Conservation (phyloP, 2,113 vertebrate genomes). For the Haemorhous mexicanus region DNA sequence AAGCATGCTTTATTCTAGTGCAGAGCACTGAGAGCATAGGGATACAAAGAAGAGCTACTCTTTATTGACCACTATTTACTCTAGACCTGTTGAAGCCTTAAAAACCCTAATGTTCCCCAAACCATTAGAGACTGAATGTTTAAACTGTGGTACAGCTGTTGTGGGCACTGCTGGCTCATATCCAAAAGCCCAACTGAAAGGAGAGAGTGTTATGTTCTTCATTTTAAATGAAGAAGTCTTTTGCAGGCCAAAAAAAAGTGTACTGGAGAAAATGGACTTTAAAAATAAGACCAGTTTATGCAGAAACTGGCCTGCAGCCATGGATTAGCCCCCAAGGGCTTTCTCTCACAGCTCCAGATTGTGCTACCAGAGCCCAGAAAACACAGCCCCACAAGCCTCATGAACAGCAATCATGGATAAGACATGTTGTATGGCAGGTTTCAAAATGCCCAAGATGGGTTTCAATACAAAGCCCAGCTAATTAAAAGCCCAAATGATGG, state of each 20-base stretch:
- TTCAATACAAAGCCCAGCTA: neutral
- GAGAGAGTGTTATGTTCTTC: constrained; percentile 65
- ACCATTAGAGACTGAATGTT: constrained; percentile 64
- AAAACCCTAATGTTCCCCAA: constrained; percentile 66
- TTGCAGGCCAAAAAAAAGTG: constrained; percentile 63
- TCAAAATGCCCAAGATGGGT: neutral
- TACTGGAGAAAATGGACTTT: constrained; percentile 59
- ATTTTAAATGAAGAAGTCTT: constrained; percentile 71
- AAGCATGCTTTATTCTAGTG: constrained; percentile 31
- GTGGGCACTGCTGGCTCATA: constrained; percentile 51
- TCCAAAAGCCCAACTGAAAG: constrained; percentile 65
- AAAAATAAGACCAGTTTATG: constrained; percentile 70
- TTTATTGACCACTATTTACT: constrained; percentile 66
- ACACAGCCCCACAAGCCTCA: neutral
- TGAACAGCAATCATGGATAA: neutral
- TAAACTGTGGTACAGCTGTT: constrained; percentile 74
- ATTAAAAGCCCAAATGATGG: neutral
- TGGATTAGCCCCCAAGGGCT: constrained; percentile 28
- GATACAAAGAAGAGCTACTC: constrained; percentile 62
- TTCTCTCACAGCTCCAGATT: constrained; percentile 55
- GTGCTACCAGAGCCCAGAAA: constrained; percentile 2
- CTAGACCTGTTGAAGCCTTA: constrained; percentile 64
- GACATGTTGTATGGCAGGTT: neutral
- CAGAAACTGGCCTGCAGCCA: constrained; percentile 63
- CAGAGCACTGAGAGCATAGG: neutral